A percentile compares a stretch with the other conserved stretches of the same genome.
phyloP scores from a whole-genome alignment of 1,140 invertebrate species.

The Pinna nobilis region DNA sequence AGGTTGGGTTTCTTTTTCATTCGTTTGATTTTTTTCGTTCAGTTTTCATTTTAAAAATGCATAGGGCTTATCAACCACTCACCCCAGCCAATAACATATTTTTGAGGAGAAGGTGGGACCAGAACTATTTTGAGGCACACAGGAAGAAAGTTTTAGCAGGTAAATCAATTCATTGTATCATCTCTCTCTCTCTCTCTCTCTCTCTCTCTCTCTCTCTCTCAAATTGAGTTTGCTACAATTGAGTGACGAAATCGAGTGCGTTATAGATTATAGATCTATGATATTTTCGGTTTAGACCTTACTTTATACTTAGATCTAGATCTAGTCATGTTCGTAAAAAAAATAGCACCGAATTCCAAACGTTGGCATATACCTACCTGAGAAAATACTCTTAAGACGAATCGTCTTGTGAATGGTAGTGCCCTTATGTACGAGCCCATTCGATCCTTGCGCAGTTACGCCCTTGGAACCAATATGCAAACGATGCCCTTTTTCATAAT shows the following conservation, averaged over 20 bases:
- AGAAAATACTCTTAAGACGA: too few species aligned
- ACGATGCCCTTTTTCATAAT: too few species aligned
- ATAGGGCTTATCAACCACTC: slow-evolving; percentile 60
- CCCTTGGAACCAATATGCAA: too few species aligned
- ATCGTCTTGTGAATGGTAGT: too few species aligned
- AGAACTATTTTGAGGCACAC: slow-evolving; percentile 54
- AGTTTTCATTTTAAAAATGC: slow-evolving; percentile 41
- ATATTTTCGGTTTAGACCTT: not conserved
- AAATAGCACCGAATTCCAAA: too few species aligned
- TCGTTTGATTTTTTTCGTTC: not conserved
- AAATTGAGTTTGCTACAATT: not conserved
- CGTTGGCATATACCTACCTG: too few species aligned
- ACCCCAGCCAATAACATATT: slow-evolving; percentile 61
- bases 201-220: not conserved
- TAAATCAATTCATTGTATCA: not conserved
- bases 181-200: not conserved
- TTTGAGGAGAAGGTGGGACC: slow-evolving; percentile 63
- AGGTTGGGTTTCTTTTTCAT: slow-evolving; percentile 16
- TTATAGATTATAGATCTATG: not conserved
- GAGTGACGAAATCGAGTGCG: not conserved
- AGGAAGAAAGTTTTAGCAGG: slow-evolving; percentile 50
- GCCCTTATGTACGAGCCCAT: too few species aligned
- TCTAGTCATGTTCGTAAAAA: too few species aligned
- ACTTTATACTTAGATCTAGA: too few species aligned
- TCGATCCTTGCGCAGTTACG: too few species aligned